A percentile compares a stretch with the other conserved stretches of the same genome.
These are phyloP conservation scores for Philhelius pedissequus DNA, from an alignment of 2,888 invertebrate genomes.

Conservation along the genomic window DNA sequence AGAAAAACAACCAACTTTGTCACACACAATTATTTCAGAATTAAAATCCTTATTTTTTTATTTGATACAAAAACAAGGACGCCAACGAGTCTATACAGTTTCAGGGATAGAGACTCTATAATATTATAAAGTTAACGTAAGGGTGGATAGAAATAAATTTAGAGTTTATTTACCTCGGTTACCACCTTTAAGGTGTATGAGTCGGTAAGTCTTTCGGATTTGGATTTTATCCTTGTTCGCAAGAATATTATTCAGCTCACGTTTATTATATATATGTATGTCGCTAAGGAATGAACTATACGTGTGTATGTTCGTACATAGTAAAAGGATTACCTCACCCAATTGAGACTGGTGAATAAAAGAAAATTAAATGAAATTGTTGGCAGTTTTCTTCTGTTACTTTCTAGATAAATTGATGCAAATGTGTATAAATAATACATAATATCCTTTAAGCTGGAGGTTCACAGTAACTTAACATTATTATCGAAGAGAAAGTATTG, in stretches of 20 bases:
- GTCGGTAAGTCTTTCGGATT: not conserved
- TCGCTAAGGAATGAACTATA: not conserved
- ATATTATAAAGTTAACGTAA: not conserved
- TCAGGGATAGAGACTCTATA: not conserved
- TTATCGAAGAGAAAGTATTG: not conserved
- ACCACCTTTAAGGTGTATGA: not conserved
- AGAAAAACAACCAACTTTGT: not conserved
- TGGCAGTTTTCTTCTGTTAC: not conserved
- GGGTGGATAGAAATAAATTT: not conserved
- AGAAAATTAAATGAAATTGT: not conserved
- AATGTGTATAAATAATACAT: not conserved
- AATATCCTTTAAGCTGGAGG: not conserved
- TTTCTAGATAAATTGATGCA: not conserved
- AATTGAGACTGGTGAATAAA: not conserved
- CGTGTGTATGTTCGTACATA: too few relatives aligned
- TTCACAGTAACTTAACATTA: not conserved
- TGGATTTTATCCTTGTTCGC: not conserved
- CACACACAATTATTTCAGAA: not conserved
- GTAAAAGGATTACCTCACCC: not conserved
- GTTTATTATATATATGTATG: not conserved
- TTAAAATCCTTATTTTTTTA: not conserved
- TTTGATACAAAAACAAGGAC: not conserved
- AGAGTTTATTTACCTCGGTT: conserved; percentile 1
- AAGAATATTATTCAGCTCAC: not conserved
- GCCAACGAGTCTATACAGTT: not conserved